Percentiles rank a stretch among this genome's conserved stretches.
These are phyloP conservation scores for Prunella himalayana DNA, from an alignment of 2,113 vertebrate genomes.

Conservation along the genomic window DNA sequence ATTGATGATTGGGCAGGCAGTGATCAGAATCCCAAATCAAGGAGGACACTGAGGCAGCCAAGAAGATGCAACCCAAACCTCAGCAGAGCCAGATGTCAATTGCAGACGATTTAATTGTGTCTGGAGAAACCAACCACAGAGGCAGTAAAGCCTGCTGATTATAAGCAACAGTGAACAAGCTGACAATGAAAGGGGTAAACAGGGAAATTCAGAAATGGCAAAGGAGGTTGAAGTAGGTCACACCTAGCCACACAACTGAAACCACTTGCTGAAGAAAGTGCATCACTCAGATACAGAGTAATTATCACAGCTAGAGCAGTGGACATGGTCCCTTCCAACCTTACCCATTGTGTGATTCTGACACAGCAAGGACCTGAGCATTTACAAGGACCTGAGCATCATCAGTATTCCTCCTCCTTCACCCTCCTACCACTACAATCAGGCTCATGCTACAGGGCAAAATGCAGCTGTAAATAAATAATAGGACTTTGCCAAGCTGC, in stretches of 20 bases:
- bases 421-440: neutral
- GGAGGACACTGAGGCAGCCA: neutral
- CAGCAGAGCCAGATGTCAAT: neutral
- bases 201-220: constrained; percentile 1
- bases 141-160: neutral
- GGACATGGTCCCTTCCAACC: neutral
- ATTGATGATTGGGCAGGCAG: neutral
- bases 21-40: constrained; percentile 25
- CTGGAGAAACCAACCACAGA: neutral
- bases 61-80: neutral
- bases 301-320: neutral
- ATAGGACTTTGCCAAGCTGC: neutral
- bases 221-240: constrained; percentile 29
- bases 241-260: neutral
- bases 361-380: neutral
- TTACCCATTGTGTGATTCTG: neutral
- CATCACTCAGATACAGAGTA: neutral
- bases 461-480: constrained; percentile 20
- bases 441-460: neutral
- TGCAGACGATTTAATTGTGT: neutral
- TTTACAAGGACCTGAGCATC: neutral
- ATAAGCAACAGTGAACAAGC: neutral
- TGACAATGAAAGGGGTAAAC: constrained; percentile 2
- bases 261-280: neutral
- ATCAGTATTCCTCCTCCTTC: neutral